Percentiles rank a stretch among this genome's conserved stretches.
phyloP scores from a whole-genome alignment of 92 coral and sea anemone species.

The Scolanthus callimorphus region DNA sequence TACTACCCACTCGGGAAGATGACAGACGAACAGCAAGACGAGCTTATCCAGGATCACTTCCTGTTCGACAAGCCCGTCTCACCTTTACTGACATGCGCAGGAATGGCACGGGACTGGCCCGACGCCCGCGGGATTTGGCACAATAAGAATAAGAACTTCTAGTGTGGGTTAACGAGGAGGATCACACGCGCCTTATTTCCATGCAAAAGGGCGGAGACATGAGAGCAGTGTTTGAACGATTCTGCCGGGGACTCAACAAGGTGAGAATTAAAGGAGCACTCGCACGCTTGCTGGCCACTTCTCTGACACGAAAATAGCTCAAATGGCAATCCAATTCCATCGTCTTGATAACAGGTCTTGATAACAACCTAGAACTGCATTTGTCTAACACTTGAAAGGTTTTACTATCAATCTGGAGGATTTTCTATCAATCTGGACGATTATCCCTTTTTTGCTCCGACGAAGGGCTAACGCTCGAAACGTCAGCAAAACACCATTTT shows the following conservation, averaged over 20 bases:
- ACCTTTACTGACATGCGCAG: constrained; percentile 99
- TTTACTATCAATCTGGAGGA: too few relatives aligned
- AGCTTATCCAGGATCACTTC: constrained; percentile 90
- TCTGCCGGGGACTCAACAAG: constrained; percentile 85
- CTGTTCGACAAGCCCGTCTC: constrained; percentile 99
- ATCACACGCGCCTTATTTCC: constrained; percentile 95
- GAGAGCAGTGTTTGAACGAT: constrained; percentile 89
- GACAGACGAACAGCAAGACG: constrained; percentile 91
- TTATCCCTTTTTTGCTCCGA: too few relatives aligned
- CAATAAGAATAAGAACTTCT: constrained; percentile 91
- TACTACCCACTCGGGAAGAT: constrained; percentile 94
- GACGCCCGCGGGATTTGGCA: constrained; percentile 99
- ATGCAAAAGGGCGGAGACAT: constrained; percentile 98
- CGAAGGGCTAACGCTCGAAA: too few relatives aligned
- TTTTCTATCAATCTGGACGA: too few relatives aligned
- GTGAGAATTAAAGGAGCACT: too few relatives aligned
- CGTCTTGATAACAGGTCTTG: too few relatives aligned
- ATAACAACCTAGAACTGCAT: too few relatives aligned
- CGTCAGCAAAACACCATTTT: too few relatives aligned
- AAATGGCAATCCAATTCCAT: too few relatives aligned
- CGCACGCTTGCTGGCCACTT: too few relatives aligned
- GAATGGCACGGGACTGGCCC: constrained; percentile 99
- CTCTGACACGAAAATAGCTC: too few relatives aligned
- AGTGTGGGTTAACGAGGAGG: constrained; percentile 96
- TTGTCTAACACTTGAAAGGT: too few relatives aligned